A percentile compares a stretch with the other conserved stretches of the same genome.
These are phyloP conservation scores for Triplophysa dalaica DNA, from an alignment of 2,113 vertebrate species.

Conservation along the genomic window DNA sequence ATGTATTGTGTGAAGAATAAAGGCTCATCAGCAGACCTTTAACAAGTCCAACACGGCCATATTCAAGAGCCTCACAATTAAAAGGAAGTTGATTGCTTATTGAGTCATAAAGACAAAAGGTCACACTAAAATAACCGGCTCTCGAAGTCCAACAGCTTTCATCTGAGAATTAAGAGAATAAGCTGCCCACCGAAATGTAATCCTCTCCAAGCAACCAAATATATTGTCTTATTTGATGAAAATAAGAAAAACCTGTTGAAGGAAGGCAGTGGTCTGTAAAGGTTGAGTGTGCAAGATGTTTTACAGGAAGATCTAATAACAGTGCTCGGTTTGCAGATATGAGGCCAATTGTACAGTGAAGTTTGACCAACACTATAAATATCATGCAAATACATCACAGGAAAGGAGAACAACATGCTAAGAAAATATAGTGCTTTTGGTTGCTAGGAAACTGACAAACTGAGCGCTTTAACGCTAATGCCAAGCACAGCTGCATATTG, in stretches of 20 bases:
- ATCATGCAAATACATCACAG: conserved; percentile 30
- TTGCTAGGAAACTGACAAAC: conserved; percentile 39
- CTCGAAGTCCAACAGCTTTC: background rate
- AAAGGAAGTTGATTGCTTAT: conserved; percentile 14
- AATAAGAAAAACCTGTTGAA: background rate
- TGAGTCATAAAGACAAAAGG: conserved; percentile 1
- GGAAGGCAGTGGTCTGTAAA: too few species aligned
- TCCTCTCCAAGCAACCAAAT: background rate
- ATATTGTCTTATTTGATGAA: background rate
- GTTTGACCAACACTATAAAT: conserved; percentile 28
- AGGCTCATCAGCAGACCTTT: conserved; percentile 9
- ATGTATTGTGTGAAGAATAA: conserved; percentile 17
- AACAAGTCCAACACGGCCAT: background rate
- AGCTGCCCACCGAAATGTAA: background rate
- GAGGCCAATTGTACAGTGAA: background rate
- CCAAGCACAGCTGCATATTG: conserved; percentile 36
- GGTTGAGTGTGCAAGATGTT: background rate
- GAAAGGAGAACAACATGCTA: conserved; percentile 22
- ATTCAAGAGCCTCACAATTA: background rate
- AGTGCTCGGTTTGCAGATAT: conserved; percentile 13
- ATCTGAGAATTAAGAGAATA: background rate
- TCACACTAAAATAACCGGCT: background rate
- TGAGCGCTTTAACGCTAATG: conserved; percentile 35
- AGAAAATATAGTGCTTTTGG: conserved; percentile 38
- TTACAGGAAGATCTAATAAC: background rate